Evolutionary conservation across 2,888 invertebrate genomes (phyloP).

Genomic region (Agapostemon virescens): DNA sequence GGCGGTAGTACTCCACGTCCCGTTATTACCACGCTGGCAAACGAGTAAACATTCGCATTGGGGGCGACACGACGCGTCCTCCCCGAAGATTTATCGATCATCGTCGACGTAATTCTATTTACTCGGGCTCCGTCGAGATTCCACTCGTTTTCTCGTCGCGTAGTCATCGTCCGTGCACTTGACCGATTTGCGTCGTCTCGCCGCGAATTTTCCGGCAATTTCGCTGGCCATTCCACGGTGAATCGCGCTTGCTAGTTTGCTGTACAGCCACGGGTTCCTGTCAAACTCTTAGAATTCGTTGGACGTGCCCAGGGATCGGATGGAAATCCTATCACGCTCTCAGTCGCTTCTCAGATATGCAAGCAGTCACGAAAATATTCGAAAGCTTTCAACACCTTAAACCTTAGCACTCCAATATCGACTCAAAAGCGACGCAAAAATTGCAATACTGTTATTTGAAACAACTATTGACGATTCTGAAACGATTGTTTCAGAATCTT

Average conservation of each 20-base stretch:
- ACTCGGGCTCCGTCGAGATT: slow-evolving; percentile 15
- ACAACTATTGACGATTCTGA: no score
- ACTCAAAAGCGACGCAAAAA: no score
- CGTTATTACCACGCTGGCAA: slow-evolving; percentile 31
- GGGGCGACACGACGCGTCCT: slow-evolving; percentile 20
- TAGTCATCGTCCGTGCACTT: neutral
- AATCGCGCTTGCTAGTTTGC: no score
- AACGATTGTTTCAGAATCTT: no score
- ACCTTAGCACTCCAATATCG: no score
- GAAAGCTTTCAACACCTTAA: no score
- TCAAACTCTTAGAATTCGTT: neutral
- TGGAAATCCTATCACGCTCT: no score
- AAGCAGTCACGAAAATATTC: no score
- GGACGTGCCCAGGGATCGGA: neutral
- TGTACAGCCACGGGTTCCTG: neutral
- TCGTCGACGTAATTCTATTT: slow-evolving; percentile 39
- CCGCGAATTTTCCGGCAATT: neutral
- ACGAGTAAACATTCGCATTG: slow-evolving; percentile 39
- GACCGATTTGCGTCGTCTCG: neutral
- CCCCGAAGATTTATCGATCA: slow-evolving; percentile 40
- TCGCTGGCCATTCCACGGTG: neutral
- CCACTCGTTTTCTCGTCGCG: neutral
- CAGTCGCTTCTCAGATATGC: no score
- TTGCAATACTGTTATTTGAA: no score
- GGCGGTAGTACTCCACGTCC: slow-evolving; percentile 40